These are phyloP conservation scores for Myotis davidii DNA, from an alignment of 2,113 vertebrate species.

Conservation along the genomic window DNA sequence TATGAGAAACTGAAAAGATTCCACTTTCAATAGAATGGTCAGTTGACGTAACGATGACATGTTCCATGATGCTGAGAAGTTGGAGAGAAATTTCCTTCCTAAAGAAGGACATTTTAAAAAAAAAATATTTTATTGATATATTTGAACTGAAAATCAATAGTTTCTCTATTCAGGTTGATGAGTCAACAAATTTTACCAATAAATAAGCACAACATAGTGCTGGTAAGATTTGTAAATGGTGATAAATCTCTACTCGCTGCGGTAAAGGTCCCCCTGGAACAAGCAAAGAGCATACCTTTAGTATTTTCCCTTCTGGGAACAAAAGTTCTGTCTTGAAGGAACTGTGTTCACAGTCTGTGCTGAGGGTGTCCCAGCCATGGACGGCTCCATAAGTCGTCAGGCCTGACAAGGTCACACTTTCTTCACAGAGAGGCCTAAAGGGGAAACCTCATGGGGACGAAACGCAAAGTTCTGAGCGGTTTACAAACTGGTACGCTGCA, in stretches of 20 bases:
- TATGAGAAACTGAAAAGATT: background rate
- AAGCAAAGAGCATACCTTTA: background rate
- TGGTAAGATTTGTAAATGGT: background rate
- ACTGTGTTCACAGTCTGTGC: background rate
- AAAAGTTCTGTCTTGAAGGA: background rate
- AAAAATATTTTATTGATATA: too few species aligned
- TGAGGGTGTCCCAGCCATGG: too few species aligned
- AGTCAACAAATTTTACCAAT: background rate
- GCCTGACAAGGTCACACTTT: background rate
- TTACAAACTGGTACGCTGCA: background rate
- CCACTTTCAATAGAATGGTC: background rate
- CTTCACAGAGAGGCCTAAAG: background rate
- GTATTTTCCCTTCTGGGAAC: background rate
- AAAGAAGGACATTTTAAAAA: too few species aligned
- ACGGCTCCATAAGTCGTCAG: background rate
- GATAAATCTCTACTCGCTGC: background rate
- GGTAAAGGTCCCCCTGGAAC: background rate
- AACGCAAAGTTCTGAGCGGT: background rate
- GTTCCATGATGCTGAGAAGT: background rate
- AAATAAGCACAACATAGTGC: background rate
- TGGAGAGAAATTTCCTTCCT: too few species aligned
- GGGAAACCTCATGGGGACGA: background rate
- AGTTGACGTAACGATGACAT: background rate
- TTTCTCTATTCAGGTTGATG: background rate
- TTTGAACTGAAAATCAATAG: background rate